Evolutionary conservation across 2,113 vertebrate genomes (phyloP), one percentile per base, ranked within the genome.

Genomic region (Laticauda laticaudata): DNA sequence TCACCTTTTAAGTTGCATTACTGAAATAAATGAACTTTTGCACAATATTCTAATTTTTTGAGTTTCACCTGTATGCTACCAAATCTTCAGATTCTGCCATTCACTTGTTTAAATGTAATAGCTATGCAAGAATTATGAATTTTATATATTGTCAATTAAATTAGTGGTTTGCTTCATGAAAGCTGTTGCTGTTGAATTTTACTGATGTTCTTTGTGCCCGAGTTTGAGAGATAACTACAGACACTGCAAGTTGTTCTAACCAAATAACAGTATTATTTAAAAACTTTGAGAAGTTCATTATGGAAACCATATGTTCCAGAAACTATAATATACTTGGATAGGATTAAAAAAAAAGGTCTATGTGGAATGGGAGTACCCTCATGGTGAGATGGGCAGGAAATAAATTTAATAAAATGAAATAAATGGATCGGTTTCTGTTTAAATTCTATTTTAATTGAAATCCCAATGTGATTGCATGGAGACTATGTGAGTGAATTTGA

Each of bases 141-240:
- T 87, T 95, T 94, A 92, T 91, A 23, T 96, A 90, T 95, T 94
- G 94, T 86, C 26, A 94, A 92, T 43, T 34, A 94, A 94, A 55
- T 86, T 89, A 90, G 95, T 15, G 92, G 55, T 94, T 88, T 92
- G 24, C 43, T 43, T 93, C 64, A 89, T 0, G 4, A 2, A 6
- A 43, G 34, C 75, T 81, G 8, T 81, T 81, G 34, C 18, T 81
- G 69, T 75, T 64, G 69, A 55, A 1, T 69, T 53, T 59, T 92
- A 23, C 4, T 93, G 10, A 93, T 21, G 15, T 2, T 43, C 0
- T n/a, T 43, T 90, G 3, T 90, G 24, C 10, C 24, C 29, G 10
- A 12, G 39, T 29, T 93, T 95, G 92, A 97, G 95, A 94, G 90
- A 90, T 94, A 94, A 53, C 29, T 86, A 95, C 86, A 69, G 93